Conservation (phyloP, 2,113 vertebrate species). For the Eptesicus fuscus region DNA sequence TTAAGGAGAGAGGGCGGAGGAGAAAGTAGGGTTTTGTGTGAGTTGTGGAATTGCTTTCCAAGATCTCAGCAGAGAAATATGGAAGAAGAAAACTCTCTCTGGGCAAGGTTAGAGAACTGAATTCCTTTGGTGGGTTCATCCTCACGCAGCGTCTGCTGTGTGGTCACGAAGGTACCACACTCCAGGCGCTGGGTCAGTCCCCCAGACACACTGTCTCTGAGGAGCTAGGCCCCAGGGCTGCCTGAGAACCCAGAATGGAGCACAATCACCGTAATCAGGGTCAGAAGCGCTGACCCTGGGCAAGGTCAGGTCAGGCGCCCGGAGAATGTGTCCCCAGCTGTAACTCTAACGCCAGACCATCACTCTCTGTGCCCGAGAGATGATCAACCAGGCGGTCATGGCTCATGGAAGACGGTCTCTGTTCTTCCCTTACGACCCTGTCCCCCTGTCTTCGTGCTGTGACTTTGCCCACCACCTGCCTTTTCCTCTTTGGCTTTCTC, state of each 20-base stretch:
- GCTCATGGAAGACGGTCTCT: not conserved
- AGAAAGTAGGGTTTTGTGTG: not conserved
- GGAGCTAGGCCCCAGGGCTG: not conserved
- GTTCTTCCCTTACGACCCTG: not conserved
- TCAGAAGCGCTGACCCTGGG: not conserved
- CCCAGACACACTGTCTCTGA: too few species aligned
- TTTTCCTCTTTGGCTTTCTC: not conserved
- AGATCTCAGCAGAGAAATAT: not conserved
- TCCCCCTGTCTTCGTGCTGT: not conserved
- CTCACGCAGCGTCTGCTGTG: accelerated
- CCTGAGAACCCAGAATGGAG: not conserved
- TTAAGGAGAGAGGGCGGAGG: not conserved
- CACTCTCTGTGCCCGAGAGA: not conserved
- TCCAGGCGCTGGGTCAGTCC: not conserved
- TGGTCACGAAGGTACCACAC: accelerated
- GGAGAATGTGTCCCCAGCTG: not conserved
- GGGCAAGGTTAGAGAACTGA: not conserved
- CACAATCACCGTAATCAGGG: accelerated
- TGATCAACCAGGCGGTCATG: not conserved
- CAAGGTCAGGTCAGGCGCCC: not conserved
- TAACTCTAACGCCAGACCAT: not conserved
- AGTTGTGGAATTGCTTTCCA: not conserved
- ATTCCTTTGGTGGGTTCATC: not conserved
- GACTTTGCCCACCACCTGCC: not conserved
- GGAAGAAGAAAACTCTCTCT: not conserved